phyloP scores from a whole-genome alignment of 2,888 invertebrate genomes.

The Cotesia congregata region DNA sequence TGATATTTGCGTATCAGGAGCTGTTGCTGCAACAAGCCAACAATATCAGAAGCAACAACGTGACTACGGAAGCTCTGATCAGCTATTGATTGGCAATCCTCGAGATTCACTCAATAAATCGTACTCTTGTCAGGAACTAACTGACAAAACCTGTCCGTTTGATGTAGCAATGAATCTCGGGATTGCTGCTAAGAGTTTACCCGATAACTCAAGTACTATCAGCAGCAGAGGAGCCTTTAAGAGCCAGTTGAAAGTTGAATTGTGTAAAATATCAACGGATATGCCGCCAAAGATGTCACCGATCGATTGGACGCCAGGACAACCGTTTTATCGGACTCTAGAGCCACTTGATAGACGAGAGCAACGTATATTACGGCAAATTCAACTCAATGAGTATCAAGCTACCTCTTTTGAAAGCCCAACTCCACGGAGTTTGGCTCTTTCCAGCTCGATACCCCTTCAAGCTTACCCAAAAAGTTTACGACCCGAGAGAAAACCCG shows the following conservation, averaged over 20 bases:
- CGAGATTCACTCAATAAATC: conserved; percentile 58
- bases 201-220: conserved; percentile 49
- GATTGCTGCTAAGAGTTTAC: conserved; percentile 60
- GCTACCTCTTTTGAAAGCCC: conserved; percentile 68
- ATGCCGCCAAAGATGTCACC: conserved; percentile 59
- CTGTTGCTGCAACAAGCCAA: conserved; percentile 41
- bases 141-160: conserved; percentile 42
- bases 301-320: conserved; percentile 59
- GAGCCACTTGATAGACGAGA: conserved; percentile 45
- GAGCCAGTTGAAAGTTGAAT: conserved; percentile 65
- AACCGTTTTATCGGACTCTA: conserved; percentile 64
- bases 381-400: conserved; percentile 56
- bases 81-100: conserved; percentile 50
- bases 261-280: conserved; percentile 54
- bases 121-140: conserved; percentile 63
- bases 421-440: conserved; percentile 60
- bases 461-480: conserved; percentile 41
- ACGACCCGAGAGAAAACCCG: conserved; percentile 41
- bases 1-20: conserved; percentile 62
- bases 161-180: conserved; percentile 11
- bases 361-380: conserved; percentile 43
- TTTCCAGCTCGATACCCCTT: conserved; percentile 37
- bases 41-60: conserved; percentile 4
- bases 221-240: conserved; percentile 59
- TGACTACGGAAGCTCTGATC: conserved; percentile 60